phyloP scores from a whole-genome alignment of 1,140 invertebrate species.

The Zaprionus kolodkinae region DNA sequence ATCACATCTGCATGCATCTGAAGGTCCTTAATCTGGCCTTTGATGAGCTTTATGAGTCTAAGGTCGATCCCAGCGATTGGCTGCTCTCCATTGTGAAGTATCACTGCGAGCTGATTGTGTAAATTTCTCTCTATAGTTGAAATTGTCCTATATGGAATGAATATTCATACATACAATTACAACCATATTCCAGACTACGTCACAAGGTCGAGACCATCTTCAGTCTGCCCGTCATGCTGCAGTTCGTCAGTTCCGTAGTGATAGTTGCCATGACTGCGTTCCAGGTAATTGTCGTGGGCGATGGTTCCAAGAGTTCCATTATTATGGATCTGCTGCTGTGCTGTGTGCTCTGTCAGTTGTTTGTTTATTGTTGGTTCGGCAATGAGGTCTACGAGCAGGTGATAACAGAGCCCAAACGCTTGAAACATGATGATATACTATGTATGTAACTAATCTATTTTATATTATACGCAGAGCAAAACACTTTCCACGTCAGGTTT shows the following conservation, averaged over 20 bases:
- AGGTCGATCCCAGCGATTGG: conserved; percentile 31
- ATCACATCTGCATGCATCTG: conserved; percentile 69
- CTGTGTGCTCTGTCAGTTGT: conserved; percentile 68
- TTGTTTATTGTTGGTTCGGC: conserved; percentile 74
- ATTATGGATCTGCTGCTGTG: conserved; percentile 66
- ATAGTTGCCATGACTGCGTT: conserved; percentile 71
- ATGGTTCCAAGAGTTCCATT: conserved; percentile 54
- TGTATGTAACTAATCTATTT: not conserved
- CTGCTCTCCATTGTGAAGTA: conserved; percentile 61
- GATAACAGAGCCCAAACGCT: not conserved
- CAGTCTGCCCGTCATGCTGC: conserved; percentile 58
- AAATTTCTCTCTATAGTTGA: not conserved
- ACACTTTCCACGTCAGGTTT: conserved; percentile 55
- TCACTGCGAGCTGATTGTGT: conserved; percentile 66
- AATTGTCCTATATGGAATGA: not conserved
- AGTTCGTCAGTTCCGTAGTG: conserved; percentile 67
- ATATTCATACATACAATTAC: not conserved
- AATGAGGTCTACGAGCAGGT: conserved; percentile 75
- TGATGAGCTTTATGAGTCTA: conserved; percentile 38
- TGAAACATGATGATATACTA: not conserved
- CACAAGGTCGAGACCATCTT: conserved; percentile 64
- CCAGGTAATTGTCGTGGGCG: conserved; percentile 56
- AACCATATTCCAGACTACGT: conserved; percentile 42
- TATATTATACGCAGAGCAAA: conserved; percentile 56
- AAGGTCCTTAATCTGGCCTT: conserved; percentile 68